These are phyloP conservation scores for Drosophila antonietae DNA, from an alignment of 2,888 invertebrate genomes.

Conservation along the genomic window DNA sequence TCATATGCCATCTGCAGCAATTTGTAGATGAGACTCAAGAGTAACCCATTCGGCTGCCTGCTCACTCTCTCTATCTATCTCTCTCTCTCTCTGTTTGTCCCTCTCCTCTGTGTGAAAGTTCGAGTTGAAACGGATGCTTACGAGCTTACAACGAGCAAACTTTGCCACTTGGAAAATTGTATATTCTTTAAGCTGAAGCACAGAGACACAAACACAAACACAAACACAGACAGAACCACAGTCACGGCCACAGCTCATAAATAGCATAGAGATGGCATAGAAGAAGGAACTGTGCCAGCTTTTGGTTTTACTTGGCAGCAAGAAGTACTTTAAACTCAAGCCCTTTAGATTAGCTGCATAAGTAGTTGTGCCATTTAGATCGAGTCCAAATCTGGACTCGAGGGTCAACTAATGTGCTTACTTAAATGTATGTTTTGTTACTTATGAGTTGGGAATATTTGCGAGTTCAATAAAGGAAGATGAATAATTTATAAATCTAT, in stretches of 20 bases:
- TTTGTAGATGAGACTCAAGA: constrained; percentile 21
- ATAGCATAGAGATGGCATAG: constrained; percentile 23
- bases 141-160: constrained; percentile 56
- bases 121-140: constrained; percentile 45
- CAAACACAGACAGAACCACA: neutral
- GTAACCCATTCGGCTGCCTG: neutral
- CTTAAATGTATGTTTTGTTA: neutral
- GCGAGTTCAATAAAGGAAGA: neutral
- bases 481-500: neutral
- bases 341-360: constrained; percentile 54
- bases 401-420: neutral
- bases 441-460: neutral
- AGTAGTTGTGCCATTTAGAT: constrained; percentile 43
- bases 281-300: constrained; percentile 38
- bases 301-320: constrained; percentile 57
- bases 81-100: neutral
- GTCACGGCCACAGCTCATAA: constrained; percentile 31
- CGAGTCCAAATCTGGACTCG: neutral
- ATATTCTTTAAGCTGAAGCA: constrained; percentile 49
- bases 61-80: neutral
- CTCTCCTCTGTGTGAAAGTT: neutral
- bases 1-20: constrained; percentile 38
- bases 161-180: constrained; percentile 55
- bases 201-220: constrained; percentile 23
- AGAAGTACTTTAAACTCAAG: constrained; percentile 40